phyloP scores from a whole-genome alignment of 1,140 invertebrate genomes.

The Zaprionus ornatus region DNA sequence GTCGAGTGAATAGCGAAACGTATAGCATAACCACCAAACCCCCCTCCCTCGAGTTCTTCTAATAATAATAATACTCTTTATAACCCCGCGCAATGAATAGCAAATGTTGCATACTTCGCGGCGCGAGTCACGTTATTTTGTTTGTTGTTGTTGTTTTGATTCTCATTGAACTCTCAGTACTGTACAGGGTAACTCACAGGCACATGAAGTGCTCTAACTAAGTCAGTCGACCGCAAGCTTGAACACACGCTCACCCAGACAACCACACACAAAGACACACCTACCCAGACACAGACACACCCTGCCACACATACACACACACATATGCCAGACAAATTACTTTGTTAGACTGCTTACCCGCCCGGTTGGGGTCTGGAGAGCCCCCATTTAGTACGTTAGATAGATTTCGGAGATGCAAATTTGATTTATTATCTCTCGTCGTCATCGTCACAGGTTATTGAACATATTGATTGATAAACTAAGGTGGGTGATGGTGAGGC shows the following conservation, averaged over 20 bases:
- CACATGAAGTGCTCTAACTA: not conserved
- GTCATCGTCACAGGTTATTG: slow-evolving; percentile 4
- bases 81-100: not conserved
- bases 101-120: slow-evolving; percentile 28
- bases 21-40: not conserved
- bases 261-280: not conserved
- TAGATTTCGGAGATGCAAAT: slow-evolving; percentile 29
- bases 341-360: not conserved
- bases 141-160: not conserved
- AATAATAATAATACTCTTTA: not conserved
- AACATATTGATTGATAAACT: slow-evolving; percentile 40
- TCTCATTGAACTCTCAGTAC: not conserved
- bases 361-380: no score
- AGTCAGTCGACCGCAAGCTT: not conserved
- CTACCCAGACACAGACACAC: not conserved
- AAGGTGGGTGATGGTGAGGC: not conserved
- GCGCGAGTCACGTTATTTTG: not conserved
- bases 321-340: slow-evolving; percentile 2
- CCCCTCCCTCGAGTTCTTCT: not conserved
- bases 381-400: not conserved
- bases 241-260: not conserved
- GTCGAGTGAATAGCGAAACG: not conserved
- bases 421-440: slow-evolving; percentile 31
- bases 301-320: not conserved
- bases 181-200: not conserved